phyloP scores from a whole-genome alignment of 2,797 vertebrate species.

The Danio choprae region DNA sequence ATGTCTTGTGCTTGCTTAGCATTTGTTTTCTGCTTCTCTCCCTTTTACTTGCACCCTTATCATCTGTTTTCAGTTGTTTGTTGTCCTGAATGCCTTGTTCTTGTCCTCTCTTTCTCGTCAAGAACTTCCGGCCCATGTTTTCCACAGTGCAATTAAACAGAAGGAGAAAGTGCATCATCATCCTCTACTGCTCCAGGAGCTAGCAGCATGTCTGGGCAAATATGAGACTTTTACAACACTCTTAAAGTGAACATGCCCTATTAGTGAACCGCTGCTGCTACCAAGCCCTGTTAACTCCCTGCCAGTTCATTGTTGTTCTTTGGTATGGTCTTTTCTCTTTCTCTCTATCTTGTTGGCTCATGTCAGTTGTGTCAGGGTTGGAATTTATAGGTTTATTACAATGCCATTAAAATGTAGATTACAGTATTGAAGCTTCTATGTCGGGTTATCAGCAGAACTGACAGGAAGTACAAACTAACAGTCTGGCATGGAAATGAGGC shows the following conservation, averaged over 20 bases:
- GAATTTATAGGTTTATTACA: conserved; percentile 11
- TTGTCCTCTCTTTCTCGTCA: neutral
- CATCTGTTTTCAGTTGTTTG: conserved; percentile 2
- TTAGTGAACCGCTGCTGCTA: conserved; percentile 44
- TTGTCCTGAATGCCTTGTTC: neutral
- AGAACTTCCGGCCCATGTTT: conserved; percentile 28
- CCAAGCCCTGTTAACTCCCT: conserved; percentile 42
- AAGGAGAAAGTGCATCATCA: conserved; percentile 47
- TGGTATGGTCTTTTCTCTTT: conserved; percentile 6
- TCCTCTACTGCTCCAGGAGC: conserved; percentile 27
- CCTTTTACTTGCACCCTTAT: neutral
- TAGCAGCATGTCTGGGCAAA: conserved; percentile 56
- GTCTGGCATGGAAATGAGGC: neutral
- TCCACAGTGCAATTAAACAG: conserved; percentile 34
- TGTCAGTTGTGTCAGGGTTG: neutral
- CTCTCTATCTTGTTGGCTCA: conserved; percentile 15
- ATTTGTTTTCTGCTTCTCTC: conserved; percentile 35
- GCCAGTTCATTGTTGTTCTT: conserved; percentile 45
- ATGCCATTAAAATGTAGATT: neutral
- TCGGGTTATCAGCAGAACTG: conserved; percentile 23
- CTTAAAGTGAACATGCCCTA: conserved; percentile 36
- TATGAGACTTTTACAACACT: conserved; percentile 44
- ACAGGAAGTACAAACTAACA: neutral
- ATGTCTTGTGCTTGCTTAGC: conserved; percentile 63
- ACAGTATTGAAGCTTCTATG: neutral